Conservation (phyloP, 2,888 invertebrate species). For the Halocaridina rubra region DNA sequence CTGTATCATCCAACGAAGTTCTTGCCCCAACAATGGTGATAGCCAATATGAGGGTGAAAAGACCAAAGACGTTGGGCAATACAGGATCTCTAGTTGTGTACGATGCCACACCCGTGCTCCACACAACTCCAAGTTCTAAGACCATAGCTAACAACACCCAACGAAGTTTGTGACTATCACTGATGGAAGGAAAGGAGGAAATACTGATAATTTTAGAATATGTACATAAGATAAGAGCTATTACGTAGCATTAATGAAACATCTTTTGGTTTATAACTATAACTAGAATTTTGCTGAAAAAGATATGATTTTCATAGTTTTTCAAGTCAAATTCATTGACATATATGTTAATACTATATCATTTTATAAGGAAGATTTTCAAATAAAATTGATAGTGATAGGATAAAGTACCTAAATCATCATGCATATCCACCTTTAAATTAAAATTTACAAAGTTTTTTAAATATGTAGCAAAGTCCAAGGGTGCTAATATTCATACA, state of each 20-base stretch:
- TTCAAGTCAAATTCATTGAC: too few relatives aligned
- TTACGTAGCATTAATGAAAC: too few relatives aligned
- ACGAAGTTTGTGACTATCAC: conserved; percentile 56
- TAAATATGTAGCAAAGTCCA: neutral
- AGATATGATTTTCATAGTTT: too few relatives aligned
- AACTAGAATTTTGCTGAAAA: too few relatives aligned
- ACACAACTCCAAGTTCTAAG: conserved; percentile 41
- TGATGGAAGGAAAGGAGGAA: conserved; percentile 4
- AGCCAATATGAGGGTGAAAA: conserved; percentile 50
- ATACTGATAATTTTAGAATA: too few relatives aligned
- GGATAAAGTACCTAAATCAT: neutral
- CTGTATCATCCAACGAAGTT: conserved; percentile 58
- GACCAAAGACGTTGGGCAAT: conserved; percentile 26
- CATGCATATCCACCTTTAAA: neutral
- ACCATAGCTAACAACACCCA: conserved; percentile 56
- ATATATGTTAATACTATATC: neutral
- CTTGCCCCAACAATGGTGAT: conserved; percentile 46
- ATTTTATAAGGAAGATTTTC: neutral
- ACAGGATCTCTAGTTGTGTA: conserved; percentile 3
- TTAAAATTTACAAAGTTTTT: neutral
- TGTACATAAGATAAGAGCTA: too few relatives aligned
- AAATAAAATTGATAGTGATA: neutral
- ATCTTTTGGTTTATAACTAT: too few relatives aligned
- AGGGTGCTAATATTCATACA: neutral
- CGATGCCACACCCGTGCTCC: conserved; percentile 31